These are phyloP conservation scores for Coronaproctus castanopsis DNA, from an alignment of 2,888 invertebrate species.

Conservation along the genomic window DNA sequence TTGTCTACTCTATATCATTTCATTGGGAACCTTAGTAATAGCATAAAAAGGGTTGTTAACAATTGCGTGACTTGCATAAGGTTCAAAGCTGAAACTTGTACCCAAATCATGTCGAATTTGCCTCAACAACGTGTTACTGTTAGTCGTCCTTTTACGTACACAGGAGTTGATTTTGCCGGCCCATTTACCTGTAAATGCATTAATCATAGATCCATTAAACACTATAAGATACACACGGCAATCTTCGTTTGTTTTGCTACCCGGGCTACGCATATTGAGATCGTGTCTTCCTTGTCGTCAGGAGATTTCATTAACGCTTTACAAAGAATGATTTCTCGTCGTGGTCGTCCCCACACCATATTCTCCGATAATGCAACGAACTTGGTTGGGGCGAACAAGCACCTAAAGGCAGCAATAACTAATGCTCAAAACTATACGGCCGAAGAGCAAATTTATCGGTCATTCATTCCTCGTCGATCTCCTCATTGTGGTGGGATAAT, in stretches of 20 bases:
- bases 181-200: not conserved
- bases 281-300: conserved; percentile 18
- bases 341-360: conserved; percentile 16
- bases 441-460: conserved; percentile 19
- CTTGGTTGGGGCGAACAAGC: conserved; percentile 7
- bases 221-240: conserved; percentile 19
- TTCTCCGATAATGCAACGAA: conserved; percentile 8
- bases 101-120: conserved; percentile 6
- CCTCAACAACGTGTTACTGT: conserved; percentile 3
- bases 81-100: not conserved
- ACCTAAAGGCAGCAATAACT: not conserved
- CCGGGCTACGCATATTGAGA: conserved; percentile 20
- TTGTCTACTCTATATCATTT: not conserved
- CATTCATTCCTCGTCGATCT: conserved; percentile 21
- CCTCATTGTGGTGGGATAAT: conserved; percentile 23
- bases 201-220: conserved; percentile 12
- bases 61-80: not conserved
- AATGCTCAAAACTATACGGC: not conserved
- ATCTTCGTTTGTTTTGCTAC: conserved; percentile 20
- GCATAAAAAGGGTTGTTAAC: not conserved
- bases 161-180: conserved; percentile 7
- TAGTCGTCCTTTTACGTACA: not conserved
- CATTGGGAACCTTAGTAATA: not conserved
- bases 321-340: conserved; percentile 18
- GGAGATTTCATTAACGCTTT: conserved; percentile 19